Evolutionary conservation across 2,113 vertebrate genomes (phyloP).

Genomic region (Osmerus mordax): DNA sequence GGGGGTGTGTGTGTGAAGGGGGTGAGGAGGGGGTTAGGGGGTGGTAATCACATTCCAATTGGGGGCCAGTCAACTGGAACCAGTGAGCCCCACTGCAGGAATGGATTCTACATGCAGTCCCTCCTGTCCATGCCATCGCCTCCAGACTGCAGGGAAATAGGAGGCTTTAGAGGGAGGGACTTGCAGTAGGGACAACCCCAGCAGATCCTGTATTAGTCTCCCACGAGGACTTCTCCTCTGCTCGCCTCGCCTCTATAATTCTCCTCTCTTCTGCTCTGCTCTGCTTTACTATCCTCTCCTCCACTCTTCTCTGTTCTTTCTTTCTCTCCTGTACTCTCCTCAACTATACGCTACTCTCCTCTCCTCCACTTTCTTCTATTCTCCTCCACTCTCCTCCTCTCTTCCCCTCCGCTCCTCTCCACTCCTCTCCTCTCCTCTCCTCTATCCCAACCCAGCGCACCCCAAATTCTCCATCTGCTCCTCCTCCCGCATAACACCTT

Average conservation of each 20-base stretch:
- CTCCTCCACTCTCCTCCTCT: too few relatives aligned
- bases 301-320: too few relatives aligned
- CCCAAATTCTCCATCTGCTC: constrained; percentile 40
- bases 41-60: constrained; percentile 49
- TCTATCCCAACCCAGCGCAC: neutral
- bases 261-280: too few relatives aligned
- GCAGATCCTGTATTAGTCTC: neutral
- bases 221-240: neutral
- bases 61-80: constrained; percentile 43
- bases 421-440: too few relatives aligned
- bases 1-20: neutral
- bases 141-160: constrained; percentile 34
- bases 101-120: constrained; percentile 41
- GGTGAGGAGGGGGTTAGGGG: neutral
- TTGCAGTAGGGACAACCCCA: too few relatives aligned
- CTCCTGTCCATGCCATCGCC: constrained; percentile 38
- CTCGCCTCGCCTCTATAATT: neutral
- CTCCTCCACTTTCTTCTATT: too few relatives aligned
- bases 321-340: too few relatives aligned
- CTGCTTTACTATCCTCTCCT: too few relatives aligned
- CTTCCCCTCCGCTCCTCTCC: too few relatives aligned
- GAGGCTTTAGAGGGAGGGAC: constrained; percentile 23
- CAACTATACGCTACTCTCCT: too few relatives aligned
- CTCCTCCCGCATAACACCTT: constrained; percentile 31
- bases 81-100: constrained; percentile 31